A percentile compares a stretch with the other conserved stretches of the same genome.
phyloP scores from a whole-genome alignment of 2,888 invertebrate genomes.

The Hylaea fasciaria region DNA sequence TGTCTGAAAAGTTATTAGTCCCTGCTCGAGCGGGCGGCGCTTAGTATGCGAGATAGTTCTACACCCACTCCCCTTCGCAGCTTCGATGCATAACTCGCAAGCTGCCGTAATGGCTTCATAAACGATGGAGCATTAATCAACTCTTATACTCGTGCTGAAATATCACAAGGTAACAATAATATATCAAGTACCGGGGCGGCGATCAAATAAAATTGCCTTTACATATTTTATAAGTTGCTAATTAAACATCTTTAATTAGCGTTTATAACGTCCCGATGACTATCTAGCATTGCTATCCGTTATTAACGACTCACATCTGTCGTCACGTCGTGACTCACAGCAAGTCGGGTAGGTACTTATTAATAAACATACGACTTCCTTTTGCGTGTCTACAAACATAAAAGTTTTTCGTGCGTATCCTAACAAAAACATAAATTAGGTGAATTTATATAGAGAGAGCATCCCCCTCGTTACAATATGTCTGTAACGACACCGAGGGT shows the following conservation, averaged over 20 bases:
- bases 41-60: constrained; percentile 32
- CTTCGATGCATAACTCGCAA: constrained; percentile 35
- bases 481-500: constrained; percentile 78
- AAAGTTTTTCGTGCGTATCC: constrained; percentile 82
- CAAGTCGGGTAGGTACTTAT: constrained; percentile 62
- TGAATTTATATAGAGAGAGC: constrained; percentile 81
- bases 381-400: constrained; percentile 80
- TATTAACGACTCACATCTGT: constrained; percentile 65
- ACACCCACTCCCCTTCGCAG: constrained; percentile 23
- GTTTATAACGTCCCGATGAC: constrained; percentile 57
- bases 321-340: constrained; percentile 64
- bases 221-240: constrained; percentile 38
- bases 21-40: constrained; percentile 35
- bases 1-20: constrained; percentile 57
- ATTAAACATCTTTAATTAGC: constrained; percentile 50
- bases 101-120: constrained; percentile 40
- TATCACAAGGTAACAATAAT: constrained; percentile 27
- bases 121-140: constrained; percentile 39
- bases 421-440: constrained; percentile 83
- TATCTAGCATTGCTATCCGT: constrained; percentile 63
- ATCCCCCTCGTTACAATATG: constrained; percentile 83
- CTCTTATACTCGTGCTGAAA: constrained; percentile 41
- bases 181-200: constrained; percentile 14
- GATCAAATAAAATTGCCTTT: constrained; percentile 36
- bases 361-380: constrained; percentile 80